Evolutionary conservation across 2,113 vertebrate species (phyloP), one percentile per base, ranked within the genome.

Genomic region (Grantiella picta): DNA sequence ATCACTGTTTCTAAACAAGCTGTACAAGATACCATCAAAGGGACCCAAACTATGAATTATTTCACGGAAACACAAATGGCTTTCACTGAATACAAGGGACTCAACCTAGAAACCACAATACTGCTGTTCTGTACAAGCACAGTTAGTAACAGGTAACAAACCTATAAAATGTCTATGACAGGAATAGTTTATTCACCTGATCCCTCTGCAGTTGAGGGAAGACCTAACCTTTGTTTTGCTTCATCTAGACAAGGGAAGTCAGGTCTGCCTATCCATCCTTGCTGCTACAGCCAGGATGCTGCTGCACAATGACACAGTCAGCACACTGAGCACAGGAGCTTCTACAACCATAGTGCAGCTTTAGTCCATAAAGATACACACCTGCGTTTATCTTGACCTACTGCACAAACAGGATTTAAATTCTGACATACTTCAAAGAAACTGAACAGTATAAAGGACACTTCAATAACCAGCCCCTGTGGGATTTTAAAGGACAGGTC

Each of bases 261-360:
- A 71, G 15, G 28, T 15, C 44, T 76, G 35, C 35, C 29, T 33
- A 6, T 31, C 45, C 12, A 83, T 57, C 42, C 16, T 36, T 29
- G 21, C 42, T 49, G 42, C n/a, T 71, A 66, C 42, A 86, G 15
- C 40, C 92, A 81, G 27, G 25, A 35, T 40, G 59, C 19, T 87
- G 69, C 73, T 60, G 75, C 11, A 38, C 33, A 52, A 25, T 7
- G 19, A 50, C 28, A 33, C 1, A 28, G 45, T 36, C 49, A 17
- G 29, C 6, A 19, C 12, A 9, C 0, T 4, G 13, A 65, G 36
- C 27, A 25, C 2, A 2, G 3, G 25, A 76, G 49, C 33, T 72
- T 64, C 73, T 35, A 57, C 29, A 52, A 12, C 3, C 42, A 18
- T 1, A 24, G 15, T 0, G 9, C 25, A 15, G 18, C 15, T 29